Percentiles rank a stretch among this genome's conserved stretches.
phyloP scores from a whole-genome alignment of 2,113 vertebrate genomes.

The Oreotrochilus melanogaster region DNA sequence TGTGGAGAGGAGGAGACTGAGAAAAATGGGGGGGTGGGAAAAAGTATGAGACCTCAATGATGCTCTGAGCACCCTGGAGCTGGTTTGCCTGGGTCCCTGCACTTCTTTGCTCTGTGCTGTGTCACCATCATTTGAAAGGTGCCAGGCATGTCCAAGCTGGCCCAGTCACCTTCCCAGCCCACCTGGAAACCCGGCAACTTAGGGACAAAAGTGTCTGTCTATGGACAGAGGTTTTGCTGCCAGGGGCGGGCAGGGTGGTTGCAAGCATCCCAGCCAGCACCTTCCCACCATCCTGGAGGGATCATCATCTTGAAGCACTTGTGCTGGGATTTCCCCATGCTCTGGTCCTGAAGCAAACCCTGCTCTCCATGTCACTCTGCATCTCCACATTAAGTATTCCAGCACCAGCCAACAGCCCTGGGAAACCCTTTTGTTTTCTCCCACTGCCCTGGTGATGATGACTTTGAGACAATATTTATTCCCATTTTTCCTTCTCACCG shows the following conservation, averaged over 20 bases:
- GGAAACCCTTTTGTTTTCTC: not conserved
- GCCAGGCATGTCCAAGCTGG: fast-evolving
- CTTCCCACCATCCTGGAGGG: not conserved
- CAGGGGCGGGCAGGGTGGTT: fast-evolving
- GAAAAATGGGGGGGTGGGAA: fast-evolving
- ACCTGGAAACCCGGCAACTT: not conserved
- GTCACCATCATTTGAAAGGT: fast-evolving
- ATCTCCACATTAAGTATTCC: fast-evolving
- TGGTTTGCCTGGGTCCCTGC: fast-evolving
- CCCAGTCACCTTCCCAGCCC: not conserved
- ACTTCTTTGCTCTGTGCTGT: fast-evolving
- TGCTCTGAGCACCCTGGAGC: fast-evolving
- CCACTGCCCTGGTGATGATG: fast-evolving
- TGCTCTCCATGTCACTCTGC: fast-evolving
- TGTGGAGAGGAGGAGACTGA: fast-evolving
- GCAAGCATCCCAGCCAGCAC: not conserved
- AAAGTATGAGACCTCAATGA: fast-evolving
- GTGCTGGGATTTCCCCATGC: fast-evolving
- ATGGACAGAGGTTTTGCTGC: fast-evolving
- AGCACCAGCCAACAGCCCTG: not conserved
- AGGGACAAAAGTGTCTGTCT: not conserved
- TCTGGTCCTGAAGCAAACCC: not conserved
- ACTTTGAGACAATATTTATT: not conserved
- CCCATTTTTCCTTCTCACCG: not conserved
- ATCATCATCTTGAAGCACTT: not conserved